These are phyloP conservation scores for Episyrphus balteatus DNA, from an alignment of 1,140 invertebrate genomes.

Conservation along the genomic window DNA sequence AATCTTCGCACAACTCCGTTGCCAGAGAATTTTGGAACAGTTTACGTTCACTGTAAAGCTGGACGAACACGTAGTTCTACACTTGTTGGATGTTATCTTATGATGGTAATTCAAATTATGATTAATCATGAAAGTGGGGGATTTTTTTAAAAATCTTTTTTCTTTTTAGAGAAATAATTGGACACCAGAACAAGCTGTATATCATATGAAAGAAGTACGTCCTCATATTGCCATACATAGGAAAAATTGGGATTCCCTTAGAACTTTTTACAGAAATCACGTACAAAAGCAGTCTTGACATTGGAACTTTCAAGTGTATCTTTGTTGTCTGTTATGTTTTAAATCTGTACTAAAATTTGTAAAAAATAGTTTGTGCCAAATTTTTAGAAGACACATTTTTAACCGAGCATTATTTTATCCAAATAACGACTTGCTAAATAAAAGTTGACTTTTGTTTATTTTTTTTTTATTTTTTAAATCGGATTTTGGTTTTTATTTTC, in stretches of 20 bases:
- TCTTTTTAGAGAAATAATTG: constrained; percentile 64
- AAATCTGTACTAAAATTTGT: no score
- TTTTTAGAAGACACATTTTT: no score
- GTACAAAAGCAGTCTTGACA: no score
- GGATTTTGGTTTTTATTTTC: no score
- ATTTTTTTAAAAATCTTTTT: constrained; percentile 4
- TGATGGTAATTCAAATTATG: constrained; percentile 47
- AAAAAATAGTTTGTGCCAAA: no score
- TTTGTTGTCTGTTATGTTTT: no score
- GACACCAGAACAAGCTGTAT: constrained; percentile 70
- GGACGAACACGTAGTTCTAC: constrained; percentile 89
- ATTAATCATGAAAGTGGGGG: neutral
- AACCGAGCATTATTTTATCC: no score
- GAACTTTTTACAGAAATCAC: constrained; percentile 46
- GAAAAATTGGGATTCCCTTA: constrained; percentile 69
- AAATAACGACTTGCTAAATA: no score
- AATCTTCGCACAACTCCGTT: constrained; percentile 2
- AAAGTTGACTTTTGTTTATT: no score
- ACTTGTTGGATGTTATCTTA: constrained; percentile 87
- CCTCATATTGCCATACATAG: constrained; percentile 73
- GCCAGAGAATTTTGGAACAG: constrained; percentile 41
- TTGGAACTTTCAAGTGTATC: no score
- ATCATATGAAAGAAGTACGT: constrained; percentile 59
- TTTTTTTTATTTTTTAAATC: no score
- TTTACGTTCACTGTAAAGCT: constrained; percentile 96